Evolutionary conservation across 2,888 invertebrate species (phyloP).

Genomic region (Drosophila atripex): DNA sequence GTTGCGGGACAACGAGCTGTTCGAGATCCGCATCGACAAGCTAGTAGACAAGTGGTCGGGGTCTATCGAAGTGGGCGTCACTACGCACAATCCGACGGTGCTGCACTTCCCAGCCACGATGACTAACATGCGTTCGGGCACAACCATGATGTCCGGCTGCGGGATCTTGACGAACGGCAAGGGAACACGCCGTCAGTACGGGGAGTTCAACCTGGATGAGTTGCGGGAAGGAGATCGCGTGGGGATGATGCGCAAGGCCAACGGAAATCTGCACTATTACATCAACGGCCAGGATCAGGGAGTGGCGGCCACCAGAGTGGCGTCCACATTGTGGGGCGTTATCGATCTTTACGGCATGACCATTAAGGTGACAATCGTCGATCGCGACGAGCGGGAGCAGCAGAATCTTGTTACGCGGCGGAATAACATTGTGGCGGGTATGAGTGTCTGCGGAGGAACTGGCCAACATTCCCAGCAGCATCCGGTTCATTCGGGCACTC

Average conservation of each 20-base stretch:
- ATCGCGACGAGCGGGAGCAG: slow-evolving; percentile 91
- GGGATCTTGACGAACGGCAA: slow-evolving; percentile 98
- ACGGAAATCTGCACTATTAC: slow-evolving; percentile 94
- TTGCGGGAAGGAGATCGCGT: slow-evolving; percentile 95
- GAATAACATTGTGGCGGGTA: slow-evolving; percentile 85
- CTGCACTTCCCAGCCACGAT: slow-evolving; percentile 97
- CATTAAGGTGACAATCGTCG: slow-evolving; percentile 94
- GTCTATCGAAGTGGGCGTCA: slow-evolving; percentile 91
- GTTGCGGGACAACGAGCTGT: slow-evolving; percentile 93
- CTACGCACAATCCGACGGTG: slow-evolving; percentile 95
- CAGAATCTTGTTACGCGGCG: slow-evolving; percentile 89
- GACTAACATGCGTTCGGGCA: slow-evolving; percentile 97
- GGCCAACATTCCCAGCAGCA: slow-evolving; percentile 28
- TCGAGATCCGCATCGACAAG: slow-evolving; percentile 96
- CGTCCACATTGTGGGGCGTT: slow-evolving; percentile 94
- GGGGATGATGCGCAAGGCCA: slow-evolving; percentile 93
- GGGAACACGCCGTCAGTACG: slow-evolving; percentile 96
- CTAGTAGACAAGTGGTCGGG: slow-evolving; percentile 97
- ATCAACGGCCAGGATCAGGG: slow-evolving; percentile 97
- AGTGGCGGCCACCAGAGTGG: slow-evolving; percentile 92
- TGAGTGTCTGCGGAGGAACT: slow-evolving; percentile 36
- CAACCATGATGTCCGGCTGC: slow-evolving; percentile 98
- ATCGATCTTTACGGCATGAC: slow-evolving; percentile 98
- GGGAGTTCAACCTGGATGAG: slow-evolving; percentile 96
- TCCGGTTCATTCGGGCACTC: slow-evolving; percentile 66